A percentile compares a stretch with the other conserved stretches of the same genome.
phyloP scores from a whole-genome alignment of 2,888 invertebrate genomes.

The Synergus gifuensis region DNA sequence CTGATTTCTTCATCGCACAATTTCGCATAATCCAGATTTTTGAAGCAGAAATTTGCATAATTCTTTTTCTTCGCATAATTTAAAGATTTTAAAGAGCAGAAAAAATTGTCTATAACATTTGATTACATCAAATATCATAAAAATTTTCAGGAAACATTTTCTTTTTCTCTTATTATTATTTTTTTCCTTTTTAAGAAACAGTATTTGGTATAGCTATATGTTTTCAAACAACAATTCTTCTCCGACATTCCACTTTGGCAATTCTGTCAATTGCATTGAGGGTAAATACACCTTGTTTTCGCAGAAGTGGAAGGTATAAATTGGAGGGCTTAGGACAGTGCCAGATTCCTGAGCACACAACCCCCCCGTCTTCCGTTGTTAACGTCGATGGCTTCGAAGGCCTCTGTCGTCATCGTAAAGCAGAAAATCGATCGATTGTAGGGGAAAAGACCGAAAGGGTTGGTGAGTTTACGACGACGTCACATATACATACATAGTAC shows the following conservation, averaged over 20 bases:
- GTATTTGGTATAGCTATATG: neutral
- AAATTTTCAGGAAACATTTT: too few relatives aligned
- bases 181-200: neutral
- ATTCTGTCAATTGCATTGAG: conserved; percentile 27
- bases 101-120: too few relatives aligned
- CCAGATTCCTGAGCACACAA: conserved; percentile 52
- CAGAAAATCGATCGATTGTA: conserved; percentile 49
- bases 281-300: conserved; percentile 39
- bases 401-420: conserved; percentile 43
- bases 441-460: conserved; percentile 34
- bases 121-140: too few relatives aligned
- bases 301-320: conserved; percentile 41
- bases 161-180: neutral
- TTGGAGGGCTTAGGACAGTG: conserved; percentile 46
- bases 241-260: conserved; percentile 20
- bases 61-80: too few relatives aligned
- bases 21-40: too few relatives aligned
- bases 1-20: too few relatives aligned
- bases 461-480: conserved; percentile 44
- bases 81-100: too few relatives aligned
- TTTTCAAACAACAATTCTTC: conserved; percentile 10
- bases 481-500: conserved; percentile 39
- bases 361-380: conserved; percentile 47
- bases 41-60: too few relatives aligned
- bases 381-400: conserved; percentile 49